Base-by-base conservation (phyloP, 2,113 vertebrate species). In the Chaetops frenatus region DNA sequence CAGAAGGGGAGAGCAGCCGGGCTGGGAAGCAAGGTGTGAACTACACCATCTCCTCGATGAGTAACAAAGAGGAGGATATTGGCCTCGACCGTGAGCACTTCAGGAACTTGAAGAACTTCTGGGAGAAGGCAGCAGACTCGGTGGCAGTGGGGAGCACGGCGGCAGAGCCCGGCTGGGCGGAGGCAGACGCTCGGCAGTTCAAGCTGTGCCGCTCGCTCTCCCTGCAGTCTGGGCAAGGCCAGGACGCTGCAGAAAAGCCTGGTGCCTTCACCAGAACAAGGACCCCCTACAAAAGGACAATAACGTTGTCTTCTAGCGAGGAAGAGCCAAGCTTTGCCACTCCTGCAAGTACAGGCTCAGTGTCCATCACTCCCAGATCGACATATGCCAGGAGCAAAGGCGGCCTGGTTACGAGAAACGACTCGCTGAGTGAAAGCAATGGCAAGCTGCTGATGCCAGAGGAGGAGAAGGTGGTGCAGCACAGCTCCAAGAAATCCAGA, bases 41-140 rank as follows among this genome's bases (percentile, higher is more conserved):
- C 83, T 97, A 97, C 47, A 97, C 95, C 0, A 93, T 98, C 66
- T 97, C 96, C 1, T 91, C 97, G 0, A 88, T 97, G 83, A 95
- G 71, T 28, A 94, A 50, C 70, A 97, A 58, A 65, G 97, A 97
- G 44, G 97, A 97, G 50, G 97, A 95, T 14, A 84, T 91, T 0
- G 81, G 92, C n/a, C 58, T 98, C 0, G 44, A 97, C 47, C 95
- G 57, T 1, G 96, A 93, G 4, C 97, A 88, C 42, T 98, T 98
- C 92, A 97, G 84, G 84, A 97, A 71, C 82, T 7, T 98, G 88
- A 97, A 88, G 91, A 90, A 81, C 51, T 98, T 98, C 23, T 98
- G 98, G 98, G 98, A 98, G 94, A 97, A 96, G 69, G 97, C 95
- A 72, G 95, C 93, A 6, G 97, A 95, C 13, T 35, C 51, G 10